A percentile compares a stretch with the other conserved stretches of the same genome.
These are phyloP conservation scores for Rallus crepitans DNA, from an alignment of 2,797 vertebrate species.

Conservation along the genomic window DNA sequence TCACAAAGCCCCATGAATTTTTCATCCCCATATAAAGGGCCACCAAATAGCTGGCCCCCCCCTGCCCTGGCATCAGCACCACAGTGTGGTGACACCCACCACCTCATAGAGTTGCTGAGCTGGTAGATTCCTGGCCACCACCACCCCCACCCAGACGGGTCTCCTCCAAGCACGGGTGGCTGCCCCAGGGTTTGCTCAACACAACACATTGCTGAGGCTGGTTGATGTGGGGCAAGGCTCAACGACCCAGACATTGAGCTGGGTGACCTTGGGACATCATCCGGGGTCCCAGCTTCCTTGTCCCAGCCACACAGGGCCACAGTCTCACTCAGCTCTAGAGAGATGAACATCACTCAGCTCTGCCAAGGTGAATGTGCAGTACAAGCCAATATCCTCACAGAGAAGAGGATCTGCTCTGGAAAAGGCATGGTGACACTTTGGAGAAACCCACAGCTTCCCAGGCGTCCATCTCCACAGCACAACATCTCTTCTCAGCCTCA, in stretches of 20 bases:
- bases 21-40: not conserved
- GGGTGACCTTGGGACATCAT: not conserved
- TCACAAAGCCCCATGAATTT: not conserved
- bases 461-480: not conserved
- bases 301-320: not conserved
- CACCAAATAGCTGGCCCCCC: not conserved
- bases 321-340: not conserved
- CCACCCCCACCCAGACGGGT: not conserved
- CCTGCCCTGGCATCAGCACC: not conserved
- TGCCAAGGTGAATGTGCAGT: rapidly evolving
- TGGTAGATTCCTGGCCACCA: too few relatives aligned
- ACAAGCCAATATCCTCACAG: not conserved
- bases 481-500: not conserved
- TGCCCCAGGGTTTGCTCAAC: not conserved
- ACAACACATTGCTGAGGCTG: rapidly evolving
- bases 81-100: rapidly evolving
- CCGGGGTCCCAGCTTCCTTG: rapidly evolving
- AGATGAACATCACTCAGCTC: not conserved
- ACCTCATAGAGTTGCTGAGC: not conserved
- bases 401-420: not conserved
- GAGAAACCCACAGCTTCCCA: not conserved
- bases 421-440: not conserved
- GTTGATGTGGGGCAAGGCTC: rapidly evolving
- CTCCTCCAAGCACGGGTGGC: not conserved
- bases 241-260: not conserved